These are phyloP conservation scores for Ernsta delagoae DNA, from an alignment of 2,888 invertebrate species.

Conservation along the genomic window DNA sequence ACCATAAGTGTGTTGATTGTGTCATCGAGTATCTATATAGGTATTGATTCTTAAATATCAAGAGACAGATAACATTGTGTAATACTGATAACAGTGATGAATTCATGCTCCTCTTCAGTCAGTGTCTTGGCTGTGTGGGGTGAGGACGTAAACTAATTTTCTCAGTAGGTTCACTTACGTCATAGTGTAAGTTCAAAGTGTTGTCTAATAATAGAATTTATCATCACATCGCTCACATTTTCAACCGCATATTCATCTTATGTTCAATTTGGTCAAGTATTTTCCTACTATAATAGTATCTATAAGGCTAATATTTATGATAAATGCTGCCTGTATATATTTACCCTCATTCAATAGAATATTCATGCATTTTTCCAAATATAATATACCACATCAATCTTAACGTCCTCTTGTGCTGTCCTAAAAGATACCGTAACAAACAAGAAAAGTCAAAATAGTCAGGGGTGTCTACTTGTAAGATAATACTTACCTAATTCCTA, in stretches of 20 bases:
- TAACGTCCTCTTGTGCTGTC: too few relatives aligned
- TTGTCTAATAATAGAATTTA: slow-evolving; percentile 36
- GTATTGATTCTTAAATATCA: slow-evolving; percentile 36
- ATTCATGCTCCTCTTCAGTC: slow-evolving; percentile 49
- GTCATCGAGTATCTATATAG: too few relatives aligned
- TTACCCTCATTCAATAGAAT: too few relatives aligned
- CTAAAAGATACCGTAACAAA: too few relatives aligned
- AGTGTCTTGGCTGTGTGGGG: slow-evolving; percentile 41
- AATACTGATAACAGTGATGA: slow-evolving; percentile 56
- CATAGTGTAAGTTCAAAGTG: slow-evolving; percentile 36
- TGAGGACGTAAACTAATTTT: slow-evolving; percentile 41
- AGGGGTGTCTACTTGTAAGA: too few relatives aligned
- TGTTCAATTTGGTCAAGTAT: background rate
- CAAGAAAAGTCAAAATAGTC: too few relatives aligned
- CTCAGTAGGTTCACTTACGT: slow-evolving; percentile 37
- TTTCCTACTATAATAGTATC: too few relatives aligned
- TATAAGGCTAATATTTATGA: background rate
- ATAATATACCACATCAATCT: too few relatives aligned
- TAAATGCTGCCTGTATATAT: too few relatives aligned
- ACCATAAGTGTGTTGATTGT: background rate
- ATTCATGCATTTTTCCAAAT: too few relatives aligned
- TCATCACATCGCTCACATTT: slow-evolving; percentile 8
- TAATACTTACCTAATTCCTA: too few relatives aligned
- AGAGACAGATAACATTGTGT: slow-evolving; percentile 39
- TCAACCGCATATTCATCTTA: slow-evolving; percentile 1